Percentiles rank a stretch among this genome's conserved stretches.
Evolutionary conservation across 1,140 invertebrate genomes (phyloP).

Genomic region (Carcinoscorpius rotundicauda): DNA sequence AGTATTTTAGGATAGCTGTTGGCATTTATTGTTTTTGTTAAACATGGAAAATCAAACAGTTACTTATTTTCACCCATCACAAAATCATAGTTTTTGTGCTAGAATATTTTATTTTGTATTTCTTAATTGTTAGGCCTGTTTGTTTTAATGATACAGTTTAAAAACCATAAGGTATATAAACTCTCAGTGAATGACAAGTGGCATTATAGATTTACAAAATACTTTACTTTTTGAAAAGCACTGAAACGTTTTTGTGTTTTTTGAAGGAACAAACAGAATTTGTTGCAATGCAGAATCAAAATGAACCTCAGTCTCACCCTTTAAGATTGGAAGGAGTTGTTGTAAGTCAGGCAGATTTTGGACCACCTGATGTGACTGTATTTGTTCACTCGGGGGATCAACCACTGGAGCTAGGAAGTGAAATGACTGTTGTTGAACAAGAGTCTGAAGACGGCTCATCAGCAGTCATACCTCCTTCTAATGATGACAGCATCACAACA

Average conservation of each 20-base stretch:
- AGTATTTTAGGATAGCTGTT: too few species aligned
- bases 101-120: too few species aligned
- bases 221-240: neutral
- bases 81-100: too few species aligned
- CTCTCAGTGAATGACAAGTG: neutral
- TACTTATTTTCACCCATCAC: too few species aligned
- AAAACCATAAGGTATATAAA: neutral
- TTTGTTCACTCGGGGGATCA: conserved; percentile 18
- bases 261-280: neutral
- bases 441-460: conserved; percentile 7
- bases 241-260: neutral
- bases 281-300: neutral
- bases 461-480: conserved; percentile 7
- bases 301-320: conserved; percentile 1
- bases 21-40: too few species aligned
- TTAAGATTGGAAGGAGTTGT: conserved; percentile 9
- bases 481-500: conserved; percentile 4
- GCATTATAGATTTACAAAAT: neutral
- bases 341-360: conserved; percentile 3
- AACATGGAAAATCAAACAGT: too few species aligned
- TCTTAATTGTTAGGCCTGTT: too few species aligned
- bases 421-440: too few species aligned
- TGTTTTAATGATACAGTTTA: neutral
- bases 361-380: conserved; percentile 9
- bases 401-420: conserved; percentile 5